Evolutionary conservation across 2,797 vertebrate species (phyloP), one percentile per base, ranked within the genome.

Genomic region (Hoplostethus atlanticus): DNA sequence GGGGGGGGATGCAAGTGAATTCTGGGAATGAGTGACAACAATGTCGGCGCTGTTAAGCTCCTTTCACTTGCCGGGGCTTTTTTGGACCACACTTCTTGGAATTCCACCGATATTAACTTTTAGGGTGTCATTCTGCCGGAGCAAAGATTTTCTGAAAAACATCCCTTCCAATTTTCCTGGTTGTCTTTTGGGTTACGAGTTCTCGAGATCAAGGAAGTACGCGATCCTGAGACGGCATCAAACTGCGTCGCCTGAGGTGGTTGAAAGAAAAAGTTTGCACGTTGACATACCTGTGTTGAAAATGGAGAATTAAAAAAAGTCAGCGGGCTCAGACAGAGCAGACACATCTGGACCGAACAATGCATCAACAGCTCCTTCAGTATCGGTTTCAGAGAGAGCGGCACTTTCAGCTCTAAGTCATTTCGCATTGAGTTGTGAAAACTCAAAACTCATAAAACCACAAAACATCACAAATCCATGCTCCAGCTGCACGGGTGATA

Each of bases 1-100:
- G 21, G 21, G 21, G 21, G 21, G 17, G n/a, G 55, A 76, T 57
- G 67, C 60, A 47, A 70, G 67, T 71, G 60, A 77, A 68, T 67
- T 79, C 66, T 63, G 64, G 75, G 70, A 70, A 66, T 40, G 68
- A 79, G 71, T 73, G 70, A 88, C 84, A 90, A 88, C 81, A 85
- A 64, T 68, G 75, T 85, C 68, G 70, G 61, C 11, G 28, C 75
- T 60, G 81, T 73, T 88, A 85, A 84, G 80, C 81, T 83, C 56
- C 78, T 79, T 79, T 83, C 76, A 67, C 74, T 79, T 50, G 59
- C 64, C 70, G 60, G 79, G 69, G 83, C 76, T 80, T 80, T 87
- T 80, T 80, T 87, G 72, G 64, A 73, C 77, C 66, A 76, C 30
- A 10, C 60, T 73, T 17, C 67, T 65, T 21, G 38, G 16, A 68